Evolutionary conservation across 2,113 vertebrate species (phyloP).

Genomic region (Gasterosteus nipponicus): DNA sequence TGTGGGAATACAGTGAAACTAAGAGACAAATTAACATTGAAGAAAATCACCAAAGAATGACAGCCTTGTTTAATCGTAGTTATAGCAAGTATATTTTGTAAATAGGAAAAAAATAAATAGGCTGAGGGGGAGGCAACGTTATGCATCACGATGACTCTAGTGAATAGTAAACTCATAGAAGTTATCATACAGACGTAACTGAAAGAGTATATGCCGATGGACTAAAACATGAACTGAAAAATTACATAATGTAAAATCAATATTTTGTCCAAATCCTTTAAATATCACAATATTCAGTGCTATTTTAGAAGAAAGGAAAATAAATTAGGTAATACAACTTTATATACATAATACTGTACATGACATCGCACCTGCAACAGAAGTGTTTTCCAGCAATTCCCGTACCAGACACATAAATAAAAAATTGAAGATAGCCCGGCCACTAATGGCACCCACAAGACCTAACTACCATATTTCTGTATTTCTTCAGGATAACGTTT

Average conservation of each 20-base stretch:
- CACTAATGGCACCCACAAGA: constrained; percentile 96
- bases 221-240: constrained; percentile 61
- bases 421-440: constrained; percentile 52
- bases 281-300: constrained; percentile 84
- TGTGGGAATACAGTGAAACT: neutral
- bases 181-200: constrained; percentile 41
- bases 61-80: constrained; percentile 3
- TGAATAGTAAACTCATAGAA: constrained; percentile 59
- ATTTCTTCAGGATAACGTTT: constrained; percentile 99
- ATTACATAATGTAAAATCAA: constrained; percentile 49
- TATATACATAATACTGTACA: constrained; percentile 98
- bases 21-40: neutral
- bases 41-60: constrained; percentile 10
- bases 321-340: constrained; percentile 92
- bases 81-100: neutral
- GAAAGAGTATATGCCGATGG: constrained; percentile 71
- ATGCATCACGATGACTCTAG: constrained; percentile 60
- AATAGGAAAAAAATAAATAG: constrained; percentile 20
- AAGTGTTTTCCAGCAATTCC: constrained; percentile 72
- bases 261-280: constrained; percentile 65
- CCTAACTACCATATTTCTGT: constrained; percentile 98
- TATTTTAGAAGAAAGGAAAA: constrained; percentile 86
- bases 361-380: constrained; percentile 82
- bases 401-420: constrained; percentile 66
- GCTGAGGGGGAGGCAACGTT: constrained; percentile 15